phyloP scores from a whole-genome alignment of 92 coral and sea anemone species.

The Epizoanthus ramosus region DNA sequence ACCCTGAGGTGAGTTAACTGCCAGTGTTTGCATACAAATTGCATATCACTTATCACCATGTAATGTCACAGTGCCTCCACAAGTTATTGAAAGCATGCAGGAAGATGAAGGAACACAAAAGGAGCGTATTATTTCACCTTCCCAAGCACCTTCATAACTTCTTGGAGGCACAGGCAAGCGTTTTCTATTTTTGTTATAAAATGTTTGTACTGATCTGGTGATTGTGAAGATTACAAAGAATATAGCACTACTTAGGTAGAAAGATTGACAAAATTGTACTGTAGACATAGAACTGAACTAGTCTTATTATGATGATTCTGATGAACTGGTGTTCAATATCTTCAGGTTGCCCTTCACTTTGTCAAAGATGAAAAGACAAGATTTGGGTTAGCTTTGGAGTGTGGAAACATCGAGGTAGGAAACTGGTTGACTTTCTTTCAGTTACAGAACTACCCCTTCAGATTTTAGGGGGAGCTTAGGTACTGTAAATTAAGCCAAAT shows the following conservation, averaged over 20 bases:
- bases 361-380: constrained; percentile 99
- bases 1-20: constrained; percentile 81
- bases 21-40: not conserved
- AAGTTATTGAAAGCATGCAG: too few species aligned
- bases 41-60: not conserved
- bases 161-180: too few species aligned
- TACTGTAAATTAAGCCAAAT: not conserved
- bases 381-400: constrained; percentile 96
- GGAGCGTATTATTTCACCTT: too few species aligned
- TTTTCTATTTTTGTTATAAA: too few species aligned
- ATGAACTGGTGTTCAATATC: not conserved
- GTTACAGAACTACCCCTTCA: not conserved
- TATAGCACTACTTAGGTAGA: not conserved
- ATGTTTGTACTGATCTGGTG: too few species aligned
- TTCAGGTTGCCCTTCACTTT: constrained; percentile 96
- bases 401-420: constrained; percentile 97
- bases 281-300: not conserved
- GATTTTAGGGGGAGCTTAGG: not conserved
- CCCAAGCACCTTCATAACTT: too few species aligned
- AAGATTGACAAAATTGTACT: not conserved
- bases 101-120: too few species aligned
- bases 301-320: not conserved
- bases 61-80: not conserved
- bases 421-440: not conserved
- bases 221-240: too few species aligned